These are phyloP conservation scores for Ecliptopera silaceata DNA, from an alignment of 2,888 invertebrate genomes.

Conservation along the genomic window DNA sequence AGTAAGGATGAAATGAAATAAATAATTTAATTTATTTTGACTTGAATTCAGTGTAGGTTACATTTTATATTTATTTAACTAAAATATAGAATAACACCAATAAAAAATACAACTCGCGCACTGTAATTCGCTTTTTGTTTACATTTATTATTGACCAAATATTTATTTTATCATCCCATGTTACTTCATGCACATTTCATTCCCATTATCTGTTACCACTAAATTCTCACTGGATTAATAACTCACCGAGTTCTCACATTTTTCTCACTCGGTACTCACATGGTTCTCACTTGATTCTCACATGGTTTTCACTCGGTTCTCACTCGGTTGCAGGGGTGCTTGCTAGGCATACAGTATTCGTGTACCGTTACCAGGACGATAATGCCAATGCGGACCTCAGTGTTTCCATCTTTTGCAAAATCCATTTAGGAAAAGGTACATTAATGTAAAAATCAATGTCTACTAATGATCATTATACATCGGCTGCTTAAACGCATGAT, in stretches of 20 bases:
- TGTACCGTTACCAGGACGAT: slow-evolving; percentile 79
- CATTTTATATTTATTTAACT: too few relatives aligned
- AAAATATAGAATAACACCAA: too few relatives aligned
- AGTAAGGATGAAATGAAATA: too few relatives aligned
- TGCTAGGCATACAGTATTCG: slow-evolving; percentile 78
- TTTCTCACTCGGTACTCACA: slow-evolving; percentile 11
- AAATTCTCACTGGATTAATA: background rate
- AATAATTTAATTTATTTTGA: too few relatives aligned
- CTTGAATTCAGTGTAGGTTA: too few relatives aligned
- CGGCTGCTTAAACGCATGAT: slow-evolving; percentile 32
- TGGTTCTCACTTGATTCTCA: slow-evolving; percentile 19
- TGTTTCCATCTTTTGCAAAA: slow-evolving; percentile 82
- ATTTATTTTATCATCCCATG: too few relatives aligned
- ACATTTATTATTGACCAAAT: too few relatives aligned
- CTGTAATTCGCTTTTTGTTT: background rate
- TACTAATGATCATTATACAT: slow-evolving; percentile 46
- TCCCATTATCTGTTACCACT: background rate
- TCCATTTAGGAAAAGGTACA: slow-evolving; percentile 83
- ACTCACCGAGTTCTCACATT: slow-evolving; percentile 7
- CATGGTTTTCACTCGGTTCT: slow-evolving; percentile 29
- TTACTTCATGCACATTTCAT: too few relatives aligned
- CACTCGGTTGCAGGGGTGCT: slow-evolving; percentile 77
- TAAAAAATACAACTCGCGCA: too few relatives aligned
- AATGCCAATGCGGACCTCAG: slow-evolving; percentile 77
- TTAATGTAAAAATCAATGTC: slow-evolving; percentile 37